Conservation (phyloP, 2,888 invertebrate genomes). For the Coelinius sp. region DNA sequence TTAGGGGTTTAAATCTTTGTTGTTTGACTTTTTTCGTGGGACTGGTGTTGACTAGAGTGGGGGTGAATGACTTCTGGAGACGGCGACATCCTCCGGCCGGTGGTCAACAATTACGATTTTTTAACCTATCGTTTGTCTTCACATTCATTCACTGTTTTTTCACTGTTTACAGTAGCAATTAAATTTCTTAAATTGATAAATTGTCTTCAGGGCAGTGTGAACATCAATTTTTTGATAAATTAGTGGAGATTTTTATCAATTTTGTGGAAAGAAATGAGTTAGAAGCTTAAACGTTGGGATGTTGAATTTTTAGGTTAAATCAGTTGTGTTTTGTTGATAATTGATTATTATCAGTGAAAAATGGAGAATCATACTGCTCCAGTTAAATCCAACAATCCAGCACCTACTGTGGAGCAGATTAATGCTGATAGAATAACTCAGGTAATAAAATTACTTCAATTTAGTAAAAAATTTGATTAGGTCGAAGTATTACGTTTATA, state of each 20-base stretch:
- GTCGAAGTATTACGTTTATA: not conserved
- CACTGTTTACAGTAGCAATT: not conserved
- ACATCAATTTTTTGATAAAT: not conserved
- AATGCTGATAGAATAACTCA: conserved; percentile 91
- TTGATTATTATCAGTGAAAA: not conserved
- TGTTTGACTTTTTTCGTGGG: too few relatives aligned
- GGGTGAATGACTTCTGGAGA: too few relatives aligned
- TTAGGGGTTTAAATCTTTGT: too few relatives aligned
- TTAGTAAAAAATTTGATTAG: conserved; percentile 44
- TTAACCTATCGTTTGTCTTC: not conserved
- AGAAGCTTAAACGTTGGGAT: not conserved
- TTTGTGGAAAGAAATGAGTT: not conserved
- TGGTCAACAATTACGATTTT: too few relatives aligned
- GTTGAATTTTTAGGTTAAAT: not conserved
- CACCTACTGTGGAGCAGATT: conserved; percentile 91
- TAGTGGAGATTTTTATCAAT: not conserved
- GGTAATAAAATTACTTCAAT: conserved; percentile 71
- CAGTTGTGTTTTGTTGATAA: not conserved
- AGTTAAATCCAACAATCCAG: conserved; percentile 71
- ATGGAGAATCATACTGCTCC: conserved; percentile 58
- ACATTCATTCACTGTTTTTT: not conserved
- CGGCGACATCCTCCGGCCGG: too few relatives aligned
- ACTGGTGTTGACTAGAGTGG: too few relatives aligned
- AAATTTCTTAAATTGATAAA: not conserved
- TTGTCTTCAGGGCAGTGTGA: not conserved